These are phyloP conservation scores for Marronus borbonicus DNA, from an alignment of 2,888 invertebrate genomes.

Conservation along the genomic window DNA sequence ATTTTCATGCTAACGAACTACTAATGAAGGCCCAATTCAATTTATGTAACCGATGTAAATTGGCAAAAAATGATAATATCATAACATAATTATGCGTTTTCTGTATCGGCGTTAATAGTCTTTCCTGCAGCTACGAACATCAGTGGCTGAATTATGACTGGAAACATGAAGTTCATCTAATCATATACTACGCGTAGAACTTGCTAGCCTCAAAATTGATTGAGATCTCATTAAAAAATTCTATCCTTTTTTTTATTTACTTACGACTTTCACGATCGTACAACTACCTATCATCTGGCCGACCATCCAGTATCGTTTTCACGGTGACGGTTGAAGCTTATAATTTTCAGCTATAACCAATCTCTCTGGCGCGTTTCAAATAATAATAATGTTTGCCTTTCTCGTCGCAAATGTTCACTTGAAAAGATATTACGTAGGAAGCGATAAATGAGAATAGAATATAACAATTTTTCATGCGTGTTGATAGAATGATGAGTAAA, in stretches of 20 bases:
- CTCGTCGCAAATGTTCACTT: background rate
- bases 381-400: slow-evolving; percentile 19
- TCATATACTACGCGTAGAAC: slow-evolving; percentile 8
- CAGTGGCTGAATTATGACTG: slow-evolving; percentile 5
- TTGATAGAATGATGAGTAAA: no score
- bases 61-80: no score
- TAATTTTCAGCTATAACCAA: slow-evolving; percentile 33
- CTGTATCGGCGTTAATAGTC: no score
- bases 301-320: background rate
- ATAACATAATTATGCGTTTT: no score
- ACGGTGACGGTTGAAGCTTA: background rate
- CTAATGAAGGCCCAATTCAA: background rate
- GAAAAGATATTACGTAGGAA: no score
- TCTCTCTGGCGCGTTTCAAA: background rate
- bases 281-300: background rate
- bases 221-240: slow-evolving; percentile 37
- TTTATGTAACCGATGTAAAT: no score
- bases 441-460: no score
- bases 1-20: background rate
- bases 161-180: slow-evolving; percentile 18
- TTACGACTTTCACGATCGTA: slow-evolving; percentile 6
- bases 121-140: no score
- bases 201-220: slow-evolving; percentile 23
- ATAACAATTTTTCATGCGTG: no score
- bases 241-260: slow-evolving; percentile 22